Evolutionary conservation across 2,113 vertebrate genomes (phyloP), one percentile per base, ranked within the genome.

Genomic region (Otolemur garnettii): DNA sequence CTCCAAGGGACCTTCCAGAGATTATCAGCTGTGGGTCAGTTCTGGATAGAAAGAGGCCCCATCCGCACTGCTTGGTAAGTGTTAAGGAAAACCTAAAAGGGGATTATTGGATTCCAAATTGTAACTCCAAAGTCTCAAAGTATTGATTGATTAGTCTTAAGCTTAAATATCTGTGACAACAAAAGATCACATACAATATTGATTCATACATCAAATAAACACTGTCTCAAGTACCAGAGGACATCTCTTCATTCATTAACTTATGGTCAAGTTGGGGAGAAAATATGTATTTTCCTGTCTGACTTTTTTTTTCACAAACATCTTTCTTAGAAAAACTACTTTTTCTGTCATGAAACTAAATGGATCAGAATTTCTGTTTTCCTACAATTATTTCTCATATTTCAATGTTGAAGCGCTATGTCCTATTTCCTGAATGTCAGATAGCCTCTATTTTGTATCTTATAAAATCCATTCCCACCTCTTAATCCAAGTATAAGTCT

Each of bases 41-140:
- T 99, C 99, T 94, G 98, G 98, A 95, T 99, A 99, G 97, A 99
- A 99, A 74, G 98, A 99, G 77, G 97, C 99, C 87, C 99, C 99
- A 11, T 99, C 99, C 79, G 99, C 99, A 96, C 99, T 99, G 68
- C 99, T 99, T 75, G 99, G 99, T 99, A 98, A 99, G 99, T 72
- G 82, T 57, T 87, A 96, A 68, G 45, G 22, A 77, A 72, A 55
- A 64, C 90, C 64, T 59, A 12, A 82, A 35, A 42, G 87, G 69
- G 14, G 33, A 2, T 4, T 55, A 19, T 6, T 55, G 22, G 57
- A 22, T n/a, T 72, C 13, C 5, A 50, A n/a, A 9, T 33, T 64
- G 2, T 57, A 42, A 57, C n/a, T 60, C n/a, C 26, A n/a, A 55
- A 55, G 5, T 64, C 30, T 78, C 69, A 53, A 84, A 28, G 33